Percentiles rank a stretch among this genome's conserved stretches.
phyloP scores from a whole-genome alignment of 1,140 invertebrate species.

The Plodia interpunctella region DNA sequence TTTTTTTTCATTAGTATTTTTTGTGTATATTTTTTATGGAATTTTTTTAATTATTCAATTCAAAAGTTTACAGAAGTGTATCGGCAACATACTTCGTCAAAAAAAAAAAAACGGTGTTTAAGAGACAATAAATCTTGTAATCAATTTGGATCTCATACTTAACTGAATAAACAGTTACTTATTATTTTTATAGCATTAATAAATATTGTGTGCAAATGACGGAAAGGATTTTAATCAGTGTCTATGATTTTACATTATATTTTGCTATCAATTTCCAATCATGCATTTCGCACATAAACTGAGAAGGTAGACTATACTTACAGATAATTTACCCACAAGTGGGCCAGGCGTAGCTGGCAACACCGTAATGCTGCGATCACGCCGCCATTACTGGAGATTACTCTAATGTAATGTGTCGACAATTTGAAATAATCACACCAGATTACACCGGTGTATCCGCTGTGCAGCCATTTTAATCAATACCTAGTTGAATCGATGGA shows the following conservation, averaged over 20 bases:
- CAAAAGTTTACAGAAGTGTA: too few species aligned
- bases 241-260: not conserved
- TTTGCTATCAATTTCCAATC: not conserved
- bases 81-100: too few species aligned
- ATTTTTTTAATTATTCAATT: too few species aligned
- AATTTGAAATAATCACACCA: slow-evolving; percentile 72
- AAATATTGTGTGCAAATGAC: too few species aligned
- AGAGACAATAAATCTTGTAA: too few species aligned
- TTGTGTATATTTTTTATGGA: too few species aligned
- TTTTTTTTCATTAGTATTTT: too few species aligned
- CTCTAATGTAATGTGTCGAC: slow-evolving; percentile 70
- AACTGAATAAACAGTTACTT: too few species aligned
- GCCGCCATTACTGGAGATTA: slow-evolving; percentile 67
- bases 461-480: slow-evolving; percentile 55
- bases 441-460: slow-evolving; percentile 50
- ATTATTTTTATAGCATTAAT: too few species aligned
- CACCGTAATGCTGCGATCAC: slow-evolving; percentile 46
- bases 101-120: too few species aligned
- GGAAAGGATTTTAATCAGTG: too few species aligned
- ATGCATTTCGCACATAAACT: not conserved
- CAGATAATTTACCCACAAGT: slow-evolving; percentile 41
- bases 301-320: not conserved
- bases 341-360: slow-evolving; percentile 47
- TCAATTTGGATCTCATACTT: too few species aligned
- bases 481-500: slow-evolving; percentile 27